These are phyloP conservation scores for Xestobium rufovillosum DNA, from an alignment of 2,888 invertebrate species.

Conservation along the genomic window DNA sequence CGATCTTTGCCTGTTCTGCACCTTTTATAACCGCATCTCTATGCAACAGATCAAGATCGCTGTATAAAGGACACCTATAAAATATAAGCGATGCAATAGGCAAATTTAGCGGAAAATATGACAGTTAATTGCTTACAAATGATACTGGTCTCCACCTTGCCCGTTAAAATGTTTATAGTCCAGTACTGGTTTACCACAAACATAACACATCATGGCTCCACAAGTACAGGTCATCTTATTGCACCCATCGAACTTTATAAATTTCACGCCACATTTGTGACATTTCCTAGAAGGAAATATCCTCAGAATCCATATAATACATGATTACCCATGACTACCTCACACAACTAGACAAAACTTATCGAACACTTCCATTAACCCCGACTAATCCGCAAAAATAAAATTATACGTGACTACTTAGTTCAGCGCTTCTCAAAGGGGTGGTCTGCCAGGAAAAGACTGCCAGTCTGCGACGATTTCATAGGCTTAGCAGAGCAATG, in stretches of 20 bases:
- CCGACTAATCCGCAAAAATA: too few relatives aligned
- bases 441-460: too few relatives aligned
- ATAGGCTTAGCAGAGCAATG: too few relatives aligned
- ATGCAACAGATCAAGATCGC: constrained; percentile 39
- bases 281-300: constrained; percentile 41
- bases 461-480: too few relatives aligned
- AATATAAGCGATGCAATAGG: constrained; percentile 2
- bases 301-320: too few relatives aligned
- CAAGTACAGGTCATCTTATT: constrained; percentile 53
- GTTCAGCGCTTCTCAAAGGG: too few relatives aligned
- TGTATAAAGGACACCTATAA: constrained; percentile 42
- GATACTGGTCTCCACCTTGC: constrained; percentile 36
- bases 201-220: constrained; percentile 50
- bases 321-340: too few relatives aligned
- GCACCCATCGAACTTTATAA: constrained; percentile 50
- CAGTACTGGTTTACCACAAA: constrained; percentile 46
- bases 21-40: constrained; percentile 39
- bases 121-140: constrained; percentile 30
- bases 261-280: constrained; percentile 43
- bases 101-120: constrained; percentile 2
- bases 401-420: too few relatives aligned
- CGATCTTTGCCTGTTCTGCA: constrained; percentile 37
- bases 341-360: too few relatives aligned
- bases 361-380: too few relatives aligned
- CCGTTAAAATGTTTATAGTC: constrained; percentile 51